Percentiles rank a stretch among this genome's conserved stretches.
Conservation (phyloP, 2,113 vertebrate genomes). For the Campylorhamphus procurvoides region DNA sequence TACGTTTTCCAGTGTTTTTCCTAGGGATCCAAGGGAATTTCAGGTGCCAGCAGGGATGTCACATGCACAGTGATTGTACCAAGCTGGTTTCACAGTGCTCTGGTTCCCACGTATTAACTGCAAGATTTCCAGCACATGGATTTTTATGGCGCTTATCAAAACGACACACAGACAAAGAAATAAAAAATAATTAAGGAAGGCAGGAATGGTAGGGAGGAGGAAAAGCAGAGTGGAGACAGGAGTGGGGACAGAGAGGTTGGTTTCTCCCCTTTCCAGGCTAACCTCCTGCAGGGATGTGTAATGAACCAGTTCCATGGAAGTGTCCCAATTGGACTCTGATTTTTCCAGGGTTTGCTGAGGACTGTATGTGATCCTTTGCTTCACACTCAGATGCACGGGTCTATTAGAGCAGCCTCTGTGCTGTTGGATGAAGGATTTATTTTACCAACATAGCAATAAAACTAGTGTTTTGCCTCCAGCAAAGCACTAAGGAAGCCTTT, state of each 20-base stretch:
- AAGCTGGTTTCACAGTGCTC: background rate
- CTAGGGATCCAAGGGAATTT: background rate
- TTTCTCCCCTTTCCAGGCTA: background rate
- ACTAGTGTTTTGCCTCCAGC: background rate
- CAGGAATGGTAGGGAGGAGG: background rate
- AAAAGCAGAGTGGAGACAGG: background rate
- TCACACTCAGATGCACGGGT: background rate
- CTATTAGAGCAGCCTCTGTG: slow-evolving; percentile 18
- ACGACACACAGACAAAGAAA: background rate
- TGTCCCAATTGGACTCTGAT: background rate
- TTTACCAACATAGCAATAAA: background rate
- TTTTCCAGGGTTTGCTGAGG: slow-evolving; percentile 14
- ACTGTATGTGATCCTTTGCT: slow-evolving; percentile 10
- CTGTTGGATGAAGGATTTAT: slow-evolving; percentile 2
- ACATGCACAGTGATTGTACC: background rate
- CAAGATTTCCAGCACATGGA: background rate
- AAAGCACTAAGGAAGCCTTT: background rate
- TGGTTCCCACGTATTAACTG: background rate
- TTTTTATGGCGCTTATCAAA: background rate
- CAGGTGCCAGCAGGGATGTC: background rate
- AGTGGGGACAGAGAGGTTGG: background rate
- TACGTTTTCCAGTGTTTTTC: background rate
- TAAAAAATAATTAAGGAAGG: background rate
- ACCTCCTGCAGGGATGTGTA: background rate
- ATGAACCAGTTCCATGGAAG: background rate